Evolutionary conservation across 1,140 invertebrate genomes (phyloP).

Genomic region (Drosophila mayri): DNA sequence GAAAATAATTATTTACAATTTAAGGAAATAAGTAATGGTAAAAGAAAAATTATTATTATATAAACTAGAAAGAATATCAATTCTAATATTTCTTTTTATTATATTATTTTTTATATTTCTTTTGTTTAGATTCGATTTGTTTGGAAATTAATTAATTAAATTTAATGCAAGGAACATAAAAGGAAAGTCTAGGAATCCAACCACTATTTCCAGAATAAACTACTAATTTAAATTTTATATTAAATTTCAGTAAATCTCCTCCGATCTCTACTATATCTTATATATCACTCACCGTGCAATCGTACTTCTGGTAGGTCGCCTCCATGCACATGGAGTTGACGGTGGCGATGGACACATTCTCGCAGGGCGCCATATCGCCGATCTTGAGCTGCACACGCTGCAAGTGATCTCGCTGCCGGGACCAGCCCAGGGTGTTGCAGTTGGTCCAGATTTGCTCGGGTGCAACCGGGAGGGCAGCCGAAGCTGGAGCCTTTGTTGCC

Average conservation of each 20-base stretch:
- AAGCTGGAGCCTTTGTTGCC: constrained; percentile 41
- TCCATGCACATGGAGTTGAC: constrained; percentile 94
- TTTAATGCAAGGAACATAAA: too few species aligned
- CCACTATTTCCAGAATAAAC: too few species aligned
- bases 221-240: too few species aligned
- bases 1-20: neutral
- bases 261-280: neutral
- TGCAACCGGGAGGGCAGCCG: neutral
- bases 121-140: too few species aligned
- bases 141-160: too few species aligned
- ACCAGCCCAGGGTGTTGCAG: constrained; percentile 94
- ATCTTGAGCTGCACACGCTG: constrained; percentile 91
- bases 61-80: too few species aligned
- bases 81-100: too few species aligned
- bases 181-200: too few species aligned
- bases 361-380: constrained; percentile 91
- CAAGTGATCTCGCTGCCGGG: constrained; percentile 91
- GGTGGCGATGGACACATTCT: constrained; percentile 93
- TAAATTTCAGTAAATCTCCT: too few species aligned
- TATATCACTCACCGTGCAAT: constrained; percentile 90
- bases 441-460: constrained; percentile 85
- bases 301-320: constrained; percentile 90
- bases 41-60: too few species aligned
- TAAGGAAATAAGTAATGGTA: neutral
- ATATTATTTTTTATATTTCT: too few species aligned